These are phyloP conservation scores for Pentalonia nigronervosa DNA, from an alignment of 1,140 invertebrate species.

Conservation along the genomic window DNA sequence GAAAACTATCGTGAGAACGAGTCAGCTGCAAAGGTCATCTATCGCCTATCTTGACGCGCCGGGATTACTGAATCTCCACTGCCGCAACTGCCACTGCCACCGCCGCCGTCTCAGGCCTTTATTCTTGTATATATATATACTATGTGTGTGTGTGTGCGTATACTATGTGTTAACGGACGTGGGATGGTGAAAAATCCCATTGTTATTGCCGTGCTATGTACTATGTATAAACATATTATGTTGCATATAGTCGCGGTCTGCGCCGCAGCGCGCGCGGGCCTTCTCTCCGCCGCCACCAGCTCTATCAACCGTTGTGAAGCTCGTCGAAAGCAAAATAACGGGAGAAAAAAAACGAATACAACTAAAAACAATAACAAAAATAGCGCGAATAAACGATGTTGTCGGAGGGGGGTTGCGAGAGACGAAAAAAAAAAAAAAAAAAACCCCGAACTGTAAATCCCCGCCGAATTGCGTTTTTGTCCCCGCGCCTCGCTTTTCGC, in stretches of 20 bases:
- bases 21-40: conserved; percentile 58
- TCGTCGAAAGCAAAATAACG: background rate
- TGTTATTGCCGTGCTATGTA: background rate
- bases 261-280: background rate
- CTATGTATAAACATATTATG: background rate
- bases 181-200: conserved; percentile 45
- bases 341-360: conserved; percentile 2
- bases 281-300: background rate
- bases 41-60: conserved; percentile 57
- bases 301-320: background rate
- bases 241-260: background rate
- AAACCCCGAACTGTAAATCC: background rate
- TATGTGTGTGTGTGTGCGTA: background rate
- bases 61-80: conserved; percentile 57
- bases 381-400: background rate
- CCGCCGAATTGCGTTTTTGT: background rate
- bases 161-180: background rate
- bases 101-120: conserved; percentile 31
- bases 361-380: conserved; percentile 25
- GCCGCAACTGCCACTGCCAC: background rate
- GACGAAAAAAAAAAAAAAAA: background rate
- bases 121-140: background rate
- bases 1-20: conserved; percentile 55
- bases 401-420: background rate
- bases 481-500: background rate